phyloP scores from a whole-genome alignment of 2,113 vertebrate species.

The Myotis yumanensis region DNA sequence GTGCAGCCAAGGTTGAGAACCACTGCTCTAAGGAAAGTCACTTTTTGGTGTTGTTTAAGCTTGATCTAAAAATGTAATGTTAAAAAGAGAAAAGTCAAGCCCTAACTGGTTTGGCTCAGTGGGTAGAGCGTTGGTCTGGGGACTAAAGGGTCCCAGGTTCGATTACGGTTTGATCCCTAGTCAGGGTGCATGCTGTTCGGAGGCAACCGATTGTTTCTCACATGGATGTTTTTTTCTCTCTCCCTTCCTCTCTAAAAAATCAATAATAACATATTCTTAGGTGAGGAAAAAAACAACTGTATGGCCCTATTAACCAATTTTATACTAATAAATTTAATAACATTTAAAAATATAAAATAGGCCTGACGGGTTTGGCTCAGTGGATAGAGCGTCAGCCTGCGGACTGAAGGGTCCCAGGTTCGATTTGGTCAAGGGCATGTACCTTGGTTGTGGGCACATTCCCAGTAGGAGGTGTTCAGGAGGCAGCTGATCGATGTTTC shows the following conservation, averaged over 20 bases:
- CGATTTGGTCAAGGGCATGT: too few relatives aligned
- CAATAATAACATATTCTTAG: background rate
- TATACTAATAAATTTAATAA: background rate
- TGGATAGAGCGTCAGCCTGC: too few relatives aligned
- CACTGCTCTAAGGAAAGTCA: background rate
- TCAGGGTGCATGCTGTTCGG: background rate
- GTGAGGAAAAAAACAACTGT: background rate
- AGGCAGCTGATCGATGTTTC: too few relatives aligned
- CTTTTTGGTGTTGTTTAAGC: background rate
- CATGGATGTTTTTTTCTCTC: background rate
- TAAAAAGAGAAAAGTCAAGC: background rate
- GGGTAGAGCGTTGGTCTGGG: too few relatives aligned
- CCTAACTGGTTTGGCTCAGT: too few relatives aligned
- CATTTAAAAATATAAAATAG: background rate
- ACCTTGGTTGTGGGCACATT: too few relatives aligned
- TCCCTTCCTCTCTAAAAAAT: background rate
- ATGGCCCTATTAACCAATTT: background rate
- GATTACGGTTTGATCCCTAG: background rate
- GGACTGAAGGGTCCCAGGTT: too few relatives aligned
- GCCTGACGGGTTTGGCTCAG: too few relatives aligned
- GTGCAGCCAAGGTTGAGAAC: too few relatives aligned
- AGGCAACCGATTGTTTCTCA: background rate
- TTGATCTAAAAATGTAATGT: slow-evolving; percentile 25
- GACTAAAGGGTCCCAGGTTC: too few relatives aligned
- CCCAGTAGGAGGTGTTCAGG: too few relatives aligned